phyloP scores from a whole-genome alignment of 1,140 invertebrate genomes.

The Probaryconus sp. region DNA sequence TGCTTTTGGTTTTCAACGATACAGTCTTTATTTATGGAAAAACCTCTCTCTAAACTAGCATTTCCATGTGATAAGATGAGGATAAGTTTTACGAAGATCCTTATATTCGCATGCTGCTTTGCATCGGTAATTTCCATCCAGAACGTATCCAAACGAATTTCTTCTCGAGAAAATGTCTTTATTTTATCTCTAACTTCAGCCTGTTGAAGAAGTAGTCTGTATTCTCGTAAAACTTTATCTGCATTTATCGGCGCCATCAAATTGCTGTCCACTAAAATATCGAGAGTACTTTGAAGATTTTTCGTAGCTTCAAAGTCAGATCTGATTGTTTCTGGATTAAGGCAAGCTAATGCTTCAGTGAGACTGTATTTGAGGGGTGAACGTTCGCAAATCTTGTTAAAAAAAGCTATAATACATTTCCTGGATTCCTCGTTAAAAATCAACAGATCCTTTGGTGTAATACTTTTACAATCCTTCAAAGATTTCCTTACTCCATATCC shows the following conservation, averaged over 20 bases:
- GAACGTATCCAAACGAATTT: conserved; percentile 11
- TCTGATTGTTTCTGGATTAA: no score
- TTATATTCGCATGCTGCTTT: conserved; percentile 1
- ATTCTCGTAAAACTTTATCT: conserved; percentile 12
- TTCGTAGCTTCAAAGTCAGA: not conserved
- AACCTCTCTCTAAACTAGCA: conserved; percentile 5
- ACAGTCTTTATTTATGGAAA: no score
- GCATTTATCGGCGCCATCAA: conserved; percentile 7
- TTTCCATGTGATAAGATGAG: conserved; percentile 16
- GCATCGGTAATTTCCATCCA: conserved; percentile 11
- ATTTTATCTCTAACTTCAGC: conserved; percentile 12
- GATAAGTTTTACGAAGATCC: conserved; percentile 5
- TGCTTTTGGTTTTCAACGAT: no score
- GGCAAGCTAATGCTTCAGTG: no score
- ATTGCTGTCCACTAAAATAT: conserved; percentile 5
- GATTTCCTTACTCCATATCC: conserved; percentile 16
- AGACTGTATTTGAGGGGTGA: no score
- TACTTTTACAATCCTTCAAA: not conserved
- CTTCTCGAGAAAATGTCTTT: no score
- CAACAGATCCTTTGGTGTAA: no score
- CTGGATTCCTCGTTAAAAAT: no score
- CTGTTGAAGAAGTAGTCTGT: conserved; percentile 2
- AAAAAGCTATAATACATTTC: no score
- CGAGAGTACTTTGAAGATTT: not conserved
- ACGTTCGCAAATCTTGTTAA: no score